Base-by-base conservation (phyloP, 1,140 invertebrate genomes). In the Samia ricini region DNA sequence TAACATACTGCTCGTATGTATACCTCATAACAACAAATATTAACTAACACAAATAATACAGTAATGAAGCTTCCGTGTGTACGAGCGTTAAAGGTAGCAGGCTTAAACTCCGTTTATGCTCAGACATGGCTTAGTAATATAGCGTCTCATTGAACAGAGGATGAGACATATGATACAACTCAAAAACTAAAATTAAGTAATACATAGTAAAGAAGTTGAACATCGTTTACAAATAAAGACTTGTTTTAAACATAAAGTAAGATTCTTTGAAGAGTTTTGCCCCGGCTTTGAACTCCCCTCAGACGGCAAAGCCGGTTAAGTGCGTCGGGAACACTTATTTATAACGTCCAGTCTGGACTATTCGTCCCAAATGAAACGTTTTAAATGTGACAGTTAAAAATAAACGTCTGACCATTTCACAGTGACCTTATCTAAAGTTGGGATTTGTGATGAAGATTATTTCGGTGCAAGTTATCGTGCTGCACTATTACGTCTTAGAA, bases 301-400 rank as follows among this genome's bases (percentile, higher is more conserved):
- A 42, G 33, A 42, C 0, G 1, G 12, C 4, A 42, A 15, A 42
- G 33, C 10, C 33, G 33, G 4, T 15, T 42, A 12, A 42, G 7
- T 42, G 33, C 33, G 33, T 42, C 33, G 12, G 10, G 12, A 15
- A 42, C 10, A 15, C 33, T 29, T 42, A 42, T 42, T 42, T 42
- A 42, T 42, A 42, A 15, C 26, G 26, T 42, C 10, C 10, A 42
- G 33, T 42, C 33, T 42, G 33, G 33, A 42, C 33, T 42, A 4
- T 15, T 26, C 26, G 8, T 4, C 3, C 26, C 4, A 26, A 42
- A 42, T 12, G 12, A 42, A 42, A 42, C 33, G 33, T 42, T 42
- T 42, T 42, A 42, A 42, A 42, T 42, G 33, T 42, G 33, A 42
- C 33, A 42, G 33, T 42, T 42, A 42, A 42, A 42, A 42, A 42